Evolutionary conservation across 2,113 vertebrate genomes (phyloP), one percentile per base, ranked within the genome.

Genomic region (Callorhinus ursinus): DNA sequence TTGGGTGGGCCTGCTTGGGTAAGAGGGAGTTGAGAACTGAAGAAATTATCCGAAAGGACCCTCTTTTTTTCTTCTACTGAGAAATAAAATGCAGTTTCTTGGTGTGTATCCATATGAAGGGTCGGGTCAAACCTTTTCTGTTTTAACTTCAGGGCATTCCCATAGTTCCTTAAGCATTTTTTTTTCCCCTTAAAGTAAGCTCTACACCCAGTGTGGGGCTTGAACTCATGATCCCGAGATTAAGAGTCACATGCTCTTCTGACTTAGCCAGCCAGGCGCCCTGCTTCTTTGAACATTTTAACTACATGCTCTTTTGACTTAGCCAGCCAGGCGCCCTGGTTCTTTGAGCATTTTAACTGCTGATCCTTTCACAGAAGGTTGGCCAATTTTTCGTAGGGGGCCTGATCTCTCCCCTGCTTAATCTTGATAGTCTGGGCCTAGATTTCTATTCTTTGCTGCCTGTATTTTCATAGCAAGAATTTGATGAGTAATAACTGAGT

Each of bases 381-480:
- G n/a, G 31, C 19, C 33, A 19, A 65, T 69, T 51, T 19, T 90
- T 72, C 13, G 9, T 51, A 13, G 3, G n/a, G 49, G 46, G 65
- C 18, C 59, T 82, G 19, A 80, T 26, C 36, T 77, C 28, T 89
- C 14, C 55, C 31, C 77, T 89, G 39, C n/a, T 95, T 80, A 36
- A 57, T 92, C 15, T n/a, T 72, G 49, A 90, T 80, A 90, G 15
- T 67, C 53, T 74, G 53, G 71, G 49, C 16, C 88, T 83, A 53
- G 16, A 16, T 67, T 96, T 96, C 87, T 59, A 42, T 85, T 85
- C 81, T 90, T 95, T 90, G 33, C 67, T 90, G 88, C 28, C 33
- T 83, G 1, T 90, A 84, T 92, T 96, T 96, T 67, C 28, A 67
- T 24, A 94, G 57, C 26, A 90, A 93, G 69, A 84, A 85, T 86